phyloP scores from a whole-genome alignment of 2,113 vertebrate genomes.

The Hymenochirus boettgeri region DNA sequence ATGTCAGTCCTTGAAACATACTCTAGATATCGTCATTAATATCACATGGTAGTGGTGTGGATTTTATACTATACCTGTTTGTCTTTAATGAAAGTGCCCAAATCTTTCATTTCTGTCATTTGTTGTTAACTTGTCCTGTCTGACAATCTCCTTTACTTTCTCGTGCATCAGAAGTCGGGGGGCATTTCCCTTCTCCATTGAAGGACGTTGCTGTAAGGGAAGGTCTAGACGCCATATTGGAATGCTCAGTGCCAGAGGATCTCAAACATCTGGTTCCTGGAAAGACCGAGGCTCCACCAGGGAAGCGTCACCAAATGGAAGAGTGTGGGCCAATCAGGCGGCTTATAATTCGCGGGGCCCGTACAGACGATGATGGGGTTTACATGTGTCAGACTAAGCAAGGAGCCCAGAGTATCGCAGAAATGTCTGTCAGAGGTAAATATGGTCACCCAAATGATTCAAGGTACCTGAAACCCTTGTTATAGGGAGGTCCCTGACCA shows the following conservation, averaged over 20 bases:
- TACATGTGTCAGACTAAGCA: constrained; percentile 96
- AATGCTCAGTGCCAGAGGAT: constrained; percentile 95
- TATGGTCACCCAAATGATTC: no score
- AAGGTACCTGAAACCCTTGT: no score
- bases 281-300: constrained; percentile 89
- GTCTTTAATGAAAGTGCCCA: no score
- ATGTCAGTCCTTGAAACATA: no score
- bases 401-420: constrained; percentile 87
- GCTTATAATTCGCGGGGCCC: constrained; percentile 84
- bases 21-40: no score
- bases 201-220: constrained; percentile 87
- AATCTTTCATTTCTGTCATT: no score
- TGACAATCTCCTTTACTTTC: constrained; percentile 31
- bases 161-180: constrained; percentile 72
- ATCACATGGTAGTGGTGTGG: no score
- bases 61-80: no score
- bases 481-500: no score
- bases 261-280: no score
- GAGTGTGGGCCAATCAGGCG: constrained; percentile 80
- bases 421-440: constrained; percentile 89
- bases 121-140: no score
- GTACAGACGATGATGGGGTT: constrained; percentile 86
- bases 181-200: constrained; percentile 83
- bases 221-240: constrained; percentile 80
- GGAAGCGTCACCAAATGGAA: constrained; percentile 91